Base-by-base conservation (phyloP, 2,113 vertebrate genomes). In the Perca fluviatilis region DNA sequence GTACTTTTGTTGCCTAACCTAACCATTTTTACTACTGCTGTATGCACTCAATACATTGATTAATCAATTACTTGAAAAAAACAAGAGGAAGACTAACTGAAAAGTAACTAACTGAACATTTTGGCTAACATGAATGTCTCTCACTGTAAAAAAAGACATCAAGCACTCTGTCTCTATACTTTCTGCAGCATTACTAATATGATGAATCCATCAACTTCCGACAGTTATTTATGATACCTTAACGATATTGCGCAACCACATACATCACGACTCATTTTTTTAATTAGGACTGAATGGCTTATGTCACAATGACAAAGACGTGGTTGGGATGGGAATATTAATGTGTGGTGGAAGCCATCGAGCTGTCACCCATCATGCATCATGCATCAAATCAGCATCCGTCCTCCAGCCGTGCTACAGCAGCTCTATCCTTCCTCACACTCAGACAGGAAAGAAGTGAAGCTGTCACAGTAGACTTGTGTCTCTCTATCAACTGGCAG, bases 161-260 rank as follows among this genome's bases (percentile, higher is more conserved):
- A n/a, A 21, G 16, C 21, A 4, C 10, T 15, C 7, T 61, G 61
- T 62, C 40, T 70, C 23, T n/a, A 1, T 9, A 58, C 30, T 43
- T 13, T 19, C 40, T 30, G 3, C 49, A 40, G 61, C n/a, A 62
- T 77, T 50, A 61, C 36, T 65, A 57, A 66, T 46, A 61, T 43
- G 43, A 90, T 78, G 83, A 87, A 67, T 77, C 49, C 62, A 83
- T 90, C 79, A 71, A 23, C 66, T 71, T 25, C 49, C 73, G 56
- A 21, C 47, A 10, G 68, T 90, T 87, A 90, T 89, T 89, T 81
- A 86, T 81, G 80, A 85, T 8, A 57, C 64, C 49, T 71, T 66
- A 46, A 84, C 74, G 78, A 78, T 66, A 69, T 70, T 2, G 2
- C 33, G 5, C 27, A 57, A 74, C 50, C 50, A 74, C 79, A 89